Evolutionary conservation across 2,797 vertebrate genomes (phyloP), one percentile per base, ranked within the genome.

Genomic region (Phoxinus dragarum): DNA sequence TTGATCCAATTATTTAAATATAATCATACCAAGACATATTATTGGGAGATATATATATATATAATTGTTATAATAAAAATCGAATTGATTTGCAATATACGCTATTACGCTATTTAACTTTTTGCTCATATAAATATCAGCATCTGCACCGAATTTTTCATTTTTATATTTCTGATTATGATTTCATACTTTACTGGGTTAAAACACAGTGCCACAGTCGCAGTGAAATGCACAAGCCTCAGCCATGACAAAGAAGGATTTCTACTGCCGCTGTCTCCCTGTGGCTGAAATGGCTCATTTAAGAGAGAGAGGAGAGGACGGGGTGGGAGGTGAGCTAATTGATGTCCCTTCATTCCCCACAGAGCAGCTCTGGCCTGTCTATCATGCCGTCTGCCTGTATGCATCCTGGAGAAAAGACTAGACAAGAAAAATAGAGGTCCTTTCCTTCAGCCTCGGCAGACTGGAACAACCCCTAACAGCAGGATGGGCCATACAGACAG

Each of bases 351-450:
- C 71, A 52, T 67, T 76, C 27, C 72, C 40, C 61, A 73, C 44
- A 82, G 74, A 78, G 64, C 64, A 69, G 73, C 74, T 78, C 82
- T 68, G 10, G n/a, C 61, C 73, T 84, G 82, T 84, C 82, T 56
- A 69, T 77, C 82, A 78, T 12, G 3, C 73, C 59, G 74, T 56
- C 82, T 78, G 82, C 6, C 36, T 78, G 74, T 69, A 84, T 77
- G 74, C 61, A 69, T 84, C 47, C 47, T 4, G 31, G n/a, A 56
- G 47, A 84, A 68, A 78, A 59, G 82, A 84, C 74, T 67, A 84
- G 82, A 84, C 82, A 78, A 34, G 82, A 77, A 84, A 84, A 84
- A 84, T 84, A 78, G 49, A 78, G 82, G 82, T 78, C 64, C 73
- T 67, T 67, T 76, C 82, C 74, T 78, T 78, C 73, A 77, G 73